Base-by-base conservation (phyloP, 2,113 vertebrate genomes). In the Prionailurus bengalensis region DNA sequence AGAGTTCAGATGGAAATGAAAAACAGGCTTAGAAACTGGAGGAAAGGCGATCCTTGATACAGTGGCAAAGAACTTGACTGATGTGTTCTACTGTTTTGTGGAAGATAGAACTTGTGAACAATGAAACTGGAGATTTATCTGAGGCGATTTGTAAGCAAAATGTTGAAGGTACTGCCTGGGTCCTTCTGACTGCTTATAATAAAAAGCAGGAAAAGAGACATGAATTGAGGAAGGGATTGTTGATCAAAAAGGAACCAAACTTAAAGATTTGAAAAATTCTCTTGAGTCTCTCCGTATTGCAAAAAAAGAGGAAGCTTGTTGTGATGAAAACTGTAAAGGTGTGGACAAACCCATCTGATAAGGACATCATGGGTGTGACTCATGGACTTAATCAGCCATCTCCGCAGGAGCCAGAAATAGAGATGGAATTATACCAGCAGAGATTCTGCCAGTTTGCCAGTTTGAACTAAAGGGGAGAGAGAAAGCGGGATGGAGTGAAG, bases 311-410 rank as follows among this genome's bases (percentile, higher is more conserved):
- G 68, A 92, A 55, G 65, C 3, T 58, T 92, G n/a, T 48, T 91
- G 7, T 61, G 48, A 58, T 45, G 65, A 71, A 66, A 42, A 82
- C 12, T 3, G 63, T 42, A 15, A 91, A 39, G 58, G 71, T 63
- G 55, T 42, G 51, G 65, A 58, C 16, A 13, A 82, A 71, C 55
- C 27, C 21, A 61, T 61, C 58, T 92, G 79, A 82, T 92, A 17
- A 82, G 87, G 87, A 89, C 65, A 82, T 55, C 90, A 45, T 58
- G 65, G 79, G 31, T 92, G 29, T 82, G 90, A 92, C 66, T 82
- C 65, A 82, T 27, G 36, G 65, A 33, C 36, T 92, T 92, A 92
- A 81, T 82, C 65, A 61, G 90, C 29, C 90, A 58, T 70, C 45
- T 53, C 48, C 0, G 39, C 65, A 55, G 48, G 71, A 82, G 36